Evolutionary conservation across 2,888 invertebrate species (phyloP).

Genomic region (Falcaria lacertinaria): DNA sequence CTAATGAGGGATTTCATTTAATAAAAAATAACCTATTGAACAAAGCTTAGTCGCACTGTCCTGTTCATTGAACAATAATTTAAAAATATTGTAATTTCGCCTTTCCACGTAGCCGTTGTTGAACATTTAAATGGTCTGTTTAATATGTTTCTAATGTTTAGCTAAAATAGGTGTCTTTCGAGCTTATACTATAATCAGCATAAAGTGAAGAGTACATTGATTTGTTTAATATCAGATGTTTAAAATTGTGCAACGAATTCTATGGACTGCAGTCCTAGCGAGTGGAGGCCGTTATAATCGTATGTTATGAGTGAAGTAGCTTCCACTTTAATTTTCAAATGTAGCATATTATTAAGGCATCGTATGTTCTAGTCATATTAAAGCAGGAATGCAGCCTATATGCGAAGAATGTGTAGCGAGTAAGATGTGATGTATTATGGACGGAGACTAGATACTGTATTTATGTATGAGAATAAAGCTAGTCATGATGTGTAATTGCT

Average conservation of each 20-base stretch:
- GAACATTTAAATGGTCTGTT: too few relatives aligned
- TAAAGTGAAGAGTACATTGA: slow-evolving; percentile 39
- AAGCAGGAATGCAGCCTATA: slow-evolving; percentile 38
- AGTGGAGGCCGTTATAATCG: too few relatives aligned
- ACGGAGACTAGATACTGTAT: slow-evolving; percentile 31
- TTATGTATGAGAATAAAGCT: slow-evolving; percentile 72
- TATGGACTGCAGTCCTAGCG: slow-evolving; percentile 44
- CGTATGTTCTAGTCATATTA: slow-evolving; percentile 8
- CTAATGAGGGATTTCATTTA: too few relatives aligned
- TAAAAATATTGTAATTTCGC: too few relatives aligned
- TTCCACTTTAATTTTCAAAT: too few relatives aligned
- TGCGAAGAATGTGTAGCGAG: slow-evolving; percentile 20
- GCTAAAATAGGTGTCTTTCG: slow-evolving; percentile 54
- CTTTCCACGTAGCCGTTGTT: too few relatives aligned
- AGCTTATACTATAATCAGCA: slow-evolving; percentile 63
- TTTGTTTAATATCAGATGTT: slow-evolving; percentile 54
- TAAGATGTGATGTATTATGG: too few relatives aligned
- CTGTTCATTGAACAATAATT: too few relatives aligned
- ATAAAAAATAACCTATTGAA: too few relatives aligned
- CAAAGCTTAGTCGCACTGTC: too few relatives aligned
- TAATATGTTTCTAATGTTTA: slow-evolving; percentile 19
- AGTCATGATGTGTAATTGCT: slow-evolving; percentile 66
- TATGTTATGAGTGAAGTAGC: not conserved
- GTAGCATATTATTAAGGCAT: too few relatives aligned
- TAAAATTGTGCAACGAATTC: slow-evolving; percentile 53